These are phyloP conservation scores for Hyles euphorbiae DNA, from an alignment of 1,140 invertebrate species.

Conservation along the genomic window DNA sequence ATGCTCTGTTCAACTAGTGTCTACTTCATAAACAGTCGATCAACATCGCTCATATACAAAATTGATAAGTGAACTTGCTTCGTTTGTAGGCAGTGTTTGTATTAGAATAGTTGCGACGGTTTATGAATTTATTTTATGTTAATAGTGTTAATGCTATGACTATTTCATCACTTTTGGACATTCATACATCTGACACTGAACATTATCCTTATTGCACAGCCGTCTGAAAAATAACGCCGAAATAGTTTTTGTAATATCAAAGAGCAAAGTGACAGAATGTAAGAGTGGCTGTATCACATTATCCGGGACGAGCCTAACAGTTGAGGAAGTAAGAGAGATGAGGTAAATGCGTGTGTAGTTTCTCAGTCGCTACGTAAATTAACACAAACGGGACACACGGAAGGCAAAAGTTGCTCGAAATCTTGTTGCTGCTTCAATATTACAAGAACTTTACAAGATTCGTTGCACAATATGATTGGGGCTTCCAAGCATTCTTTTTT, in stretches of 20 bases:
- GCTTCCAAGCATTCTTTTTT: constrained; percentile 72
- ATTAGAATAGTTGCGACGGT: constrained; percentile 40
- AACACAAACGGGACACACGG: constrained; percentile 61
- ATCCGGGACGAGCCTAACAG: background rate
- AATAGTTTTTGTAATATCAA: constrained; percentile 73
- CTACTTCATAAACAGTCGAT: constrained; percentile 68
- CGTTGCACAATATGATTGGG: constrained; percentile 75
- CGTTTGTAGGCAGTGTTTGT: constrained; percentile 14
- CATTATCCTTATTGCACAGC: constrained; percentile 70
- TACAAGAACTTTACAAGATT: constrained; percentile 75
- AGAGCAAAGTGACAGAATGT: constrained; percentile 42
- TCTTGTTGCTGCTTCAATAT: constrained; percentile 72
- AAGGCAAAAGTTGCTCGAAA: constrained; percentile 63
- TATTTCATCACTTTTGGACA: constrained; percentile 65
- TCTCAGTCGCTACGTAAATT: constrained; percentile 52
- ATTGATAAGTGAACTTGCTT: constrained; percentile 10
- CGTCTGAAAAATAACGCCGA: constrained; percentile 68
- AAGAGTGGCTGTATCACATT: background rate
- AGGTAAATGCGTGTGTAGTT: constrained; percentile 62
- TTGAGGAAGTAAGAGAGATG: background rate
- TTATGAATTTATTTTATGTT: constrained; percentile 58
- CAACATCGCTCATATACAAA: constrained; percentile 23
- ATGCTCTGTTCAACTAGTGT: constrained; percentile 35
- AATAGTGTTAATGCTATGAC: constrained; percentile 70
- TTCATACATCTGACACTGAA: constrained; percentile 71